phyloP scores from a whole-genome alignment of 2,888 invertebrate genomes.

The Ochropleura leucogaster region DNA sequence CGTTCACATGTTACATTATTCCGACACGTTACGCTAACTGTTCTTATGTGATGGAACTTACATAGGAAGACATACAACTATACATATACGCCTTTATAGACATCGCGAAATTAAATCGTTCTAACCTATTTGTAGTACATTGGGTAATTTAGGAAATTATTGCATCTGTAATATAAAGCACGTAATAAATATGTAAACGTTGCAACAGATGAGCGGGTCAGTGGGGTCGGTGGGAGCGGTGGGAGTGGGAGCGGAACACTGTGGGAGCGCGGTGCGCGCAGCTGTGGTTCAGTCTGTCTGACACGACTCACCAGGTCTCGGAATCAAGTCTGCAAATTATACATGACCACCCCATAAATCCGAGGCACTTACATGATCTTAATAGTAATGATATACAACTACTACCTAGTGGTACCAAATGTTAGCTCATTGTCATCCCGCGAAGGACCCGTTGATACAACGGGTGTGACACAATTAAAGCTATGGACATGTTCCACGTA shows the following conservation, averaged over 20 bases:
- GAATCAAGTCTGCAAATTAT: conserved; percentile 76
- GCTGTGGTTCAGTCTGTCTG: conserved; percentile 52
- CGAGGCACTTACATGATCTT: conserved; percentile 90
- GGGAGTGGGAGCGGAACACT: neutral
- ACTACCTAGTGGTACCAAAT: conserved; percentile 87
- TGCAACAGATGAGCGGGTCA: conserved; percentile 55
- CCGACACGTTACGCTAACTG: conserved; percentile 77
- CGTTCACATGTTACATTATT: conserved; percentile 76
- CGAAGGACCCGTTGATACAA: conserved; percentile 89
- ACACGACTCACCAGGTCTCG: conserved; percentile 55
- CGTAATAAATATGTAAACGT: conserved; percentile 43
- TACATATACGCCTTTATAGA: conserved; percentile 81
- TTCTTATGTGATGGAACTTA: conserved; percentile 84
- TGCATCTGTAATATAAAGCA: conserved; percentile 48
- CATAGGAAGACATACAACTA: conserved; percentile 89
- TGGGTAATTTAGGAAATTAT: conserved; percentile 58
- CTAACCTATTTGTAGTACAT: conserved; percentile 44
- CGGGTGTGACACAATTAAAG: conserved; percentile 89
- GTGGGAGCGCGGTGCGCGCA: conserved; percentile 27
- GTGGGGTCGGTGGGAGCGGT: neutral
- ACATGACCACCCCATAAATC: conserved; percentile 86
- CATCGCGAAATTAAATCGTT: conserved; percentile 72
- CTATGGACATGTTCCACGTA: conserved; percentile 90
- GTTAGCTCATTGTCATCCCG: conserved; percentile 85
- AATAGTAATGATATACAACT: conserved; percentile 89